Conservation (phyloP, 2,113 vertebrate species). For the Elephas maximus region DNA sequence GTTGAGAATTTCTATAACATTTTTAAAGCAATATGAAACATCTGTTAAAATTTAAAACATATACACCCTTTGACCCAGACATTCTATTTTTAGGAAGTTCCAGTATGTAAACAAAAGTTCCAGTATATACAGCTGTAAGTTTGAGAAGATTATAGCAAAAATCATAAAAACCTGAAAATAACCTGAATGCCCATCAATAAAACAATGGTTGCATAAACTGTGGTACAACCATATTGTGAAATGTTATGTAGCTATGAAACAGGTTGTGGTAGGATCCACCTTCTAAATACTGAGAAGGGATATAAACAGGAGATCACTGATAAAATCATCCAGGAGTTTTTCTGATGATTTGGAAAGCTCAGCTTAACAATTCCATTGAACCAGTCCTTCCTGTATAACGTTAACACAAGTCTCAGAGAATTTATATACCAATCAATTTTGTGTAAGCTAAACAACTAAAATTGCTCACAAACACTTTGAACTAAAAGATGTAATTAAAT, state of each 20-base stretch:
- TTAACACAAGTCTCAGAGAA: background rate
- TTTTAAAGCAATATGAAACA: conserved; percentile 33
- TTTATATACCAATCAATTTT: background rate
- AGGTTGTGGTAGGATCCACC: background rate
- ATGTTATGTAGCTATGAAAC: background rate
- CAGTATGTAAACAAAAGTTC: conserved; percentile 15
- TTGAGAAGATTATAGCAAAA: background rate
- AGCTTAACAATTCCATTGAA: conserved; percentile 45
- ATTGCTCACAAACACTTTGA: background rate
- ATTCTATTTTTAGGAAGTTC: background rate
- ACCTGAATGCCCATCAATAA: background rate
- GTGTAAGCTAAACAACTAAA: background rate
- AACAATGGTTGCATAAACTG: background rate
- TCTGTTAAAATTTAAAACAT: conserved; percentile 45
- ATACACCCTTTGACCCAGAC: background rate
- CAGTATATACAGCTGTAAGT: background rate
- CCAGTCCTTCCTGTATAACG: background rate
- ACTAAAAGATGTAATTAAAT: conserved; percentile 50
- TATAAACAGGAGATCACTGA: background rate
- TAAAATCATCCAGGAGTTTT: background rate
- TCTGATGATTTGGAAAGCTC: background rate
- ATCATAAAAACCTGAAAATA: conserved; percentile 33
- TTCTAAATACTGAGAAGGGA: background rate
- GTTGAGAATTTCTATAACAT: conserved; percentile 14
- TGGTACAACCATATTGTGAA: background rate